phyloP scores from a whole-genome alignment of 1,140 invertebrate genomes.

The Drosophila biarmipes region DNA sequence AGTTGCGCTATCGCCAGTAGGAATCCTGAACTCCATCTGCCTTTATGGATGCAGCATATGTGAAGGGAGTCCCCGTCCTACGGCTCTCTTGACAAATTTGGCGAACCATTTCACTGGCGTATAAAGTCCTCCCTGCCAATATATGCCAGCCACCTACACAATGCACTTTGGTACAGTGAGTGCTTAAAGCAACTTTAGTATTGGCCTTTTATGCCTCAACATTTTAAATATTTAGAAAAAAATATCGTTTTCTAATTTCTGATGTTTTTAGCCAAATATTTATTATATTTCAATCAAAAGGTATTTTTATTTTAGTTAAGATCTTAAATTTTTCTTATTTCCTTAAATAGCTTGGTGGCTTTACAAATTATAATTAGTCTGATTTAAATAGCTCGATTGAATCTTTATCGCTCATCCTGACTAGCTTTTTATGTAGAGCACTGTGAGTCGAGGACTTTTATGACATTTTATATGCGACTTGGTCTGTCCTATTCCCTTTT shows the following conservation, averaged over 20 bases:
- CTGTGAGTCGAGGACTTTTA: slow-evolving; percentile 24
- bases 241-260: no score
- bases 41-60: slow-evolving; percentile 18
- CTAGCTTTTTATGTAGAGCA: slow-evolving; percentile 2
- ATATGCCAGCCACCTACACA: slow-evolving; percentile 28
- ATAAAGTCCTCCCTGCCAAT: slow-evolving; percentile 32
- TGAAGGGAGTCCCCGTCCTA: neutral
- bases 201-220: no score
- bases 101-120: slow-evolving; percentile 32
- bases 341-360: neutral
- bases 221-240: no score
- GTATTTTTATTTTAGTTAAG: no score
- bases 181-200: neutral
- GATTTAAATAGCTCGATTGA: neutral
- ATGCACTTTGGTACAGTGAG: slow-evolving; percentile 25
- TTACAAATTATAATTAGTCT: no score
- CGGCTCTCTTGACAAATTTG: slow-evolving; percentile 33
- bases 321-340: neutral
- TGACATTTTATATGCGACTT: slow-evolving; percentile 26
- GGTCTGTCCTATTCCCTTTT: neutral
- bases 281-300: no score
- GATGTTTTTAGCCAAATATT: neutral
- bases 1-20: slow-evolving; percentile 11
- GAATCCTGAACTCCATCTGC: slow-evolving; percentile 6
- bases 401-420: neutral